Percentiles rank a stretch among this genome's conserved stretches.
Evolutionary conservation across 2,888 invertebrate genomes (phyloP).

Genomic region (Heliconius erato): DNA sequence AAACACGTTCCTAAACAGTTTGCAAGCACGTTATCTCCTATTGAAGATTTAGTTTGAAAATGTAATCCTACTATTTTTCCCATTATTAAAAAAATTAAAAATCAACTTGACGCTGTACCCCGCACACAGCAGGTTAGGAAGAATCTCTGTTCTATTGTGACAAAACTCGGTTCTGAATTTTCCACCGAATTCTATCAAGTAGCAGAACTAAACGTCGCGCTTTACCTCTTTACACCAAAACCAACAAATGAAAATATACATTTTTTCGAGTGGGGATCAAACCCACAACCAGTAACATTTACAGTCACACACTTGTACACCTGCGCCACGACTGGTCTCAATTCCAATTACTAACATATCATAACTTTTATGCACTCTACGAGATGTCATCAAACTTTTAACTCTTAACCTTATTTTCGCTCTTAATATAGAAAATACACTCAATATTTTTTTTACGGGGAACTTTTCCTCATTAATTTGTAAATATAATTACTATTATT

Average conservation of each 20-base stretch:
- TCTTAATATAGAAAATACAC: background rate
- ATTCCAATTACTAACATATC: background rate
- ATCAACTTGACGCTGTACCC: no score
- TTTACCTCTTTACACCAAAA: no score
- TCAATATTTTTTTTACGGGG: background rate
- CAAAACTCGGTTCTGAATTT: no score
- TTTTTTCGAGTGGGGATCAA: no score
- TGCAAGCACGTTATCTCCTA: background rate
- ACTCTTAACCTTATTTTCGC: slow-evolving; percentile 3
- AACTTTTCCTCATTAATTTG: background rate
- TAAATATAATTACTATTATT: background rate
- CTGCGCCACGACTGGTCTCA: no score
- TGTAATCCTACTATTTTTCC: background rate
- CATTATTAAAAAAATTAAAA: background rate
- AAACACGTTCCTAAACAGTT: background rate
- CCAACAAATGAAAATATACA: no score
- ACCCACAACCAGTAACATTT: no score
- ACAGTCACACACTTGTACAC: no score
- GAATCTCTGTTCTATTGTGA: no score
- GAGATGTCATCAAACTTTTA: slow-evolving; percentile 5
- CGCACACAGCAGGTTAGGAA: no score
- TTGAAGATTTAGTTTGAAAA: background rate
- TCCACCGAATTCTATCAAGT: no score
- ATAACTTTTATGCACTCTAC: background rate
- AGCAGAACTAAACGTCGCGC: no score